Conservation (phyloP, 1,140 invertebrate species). For the Cotesia vestalis region DNA sequence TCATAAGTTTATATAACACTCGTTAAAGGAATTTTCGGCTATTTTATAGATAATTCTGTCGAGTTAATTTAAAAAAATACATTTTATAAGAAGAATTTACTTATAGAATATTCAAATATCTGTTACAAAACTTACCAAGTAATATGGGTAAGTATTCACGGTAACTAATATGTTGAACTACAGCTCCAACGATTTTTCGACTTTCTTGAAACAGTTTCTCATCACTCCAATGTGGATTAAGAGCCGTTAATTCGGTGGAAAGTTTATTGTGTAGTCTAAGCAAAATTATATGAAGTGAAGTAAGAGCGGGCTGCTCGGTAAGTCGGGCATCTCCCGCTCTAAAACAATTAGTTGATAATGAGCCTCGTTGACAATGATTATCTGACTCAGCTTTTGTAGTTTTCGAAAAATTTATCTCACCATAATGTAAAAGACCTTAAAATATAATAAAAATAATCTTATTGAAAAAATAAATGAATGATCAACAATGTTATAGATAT, state of each 20-base stretch:
- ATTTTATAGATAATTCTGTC: no score
- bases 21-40: no score
- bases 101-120: not conserved
- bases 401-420: constrained; percentile 69
- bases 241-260: constrained; percentile 75
- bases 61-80: no score
- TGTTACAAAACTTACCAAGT: constrained; percentile 67
- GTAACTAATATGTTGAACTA: constrained; percentile 89
- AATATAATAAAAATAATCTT: not conserved
- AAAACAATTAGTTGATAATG: constrained; percentile 75
- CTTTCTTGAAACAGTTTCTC: constrained; percentile 90
- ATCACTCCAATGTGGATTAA: constrained; percentile 90
- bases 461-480: not conserved
- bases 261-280: constrained; percentile 91
- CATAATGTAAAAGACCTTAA: constrained; percentile 74
- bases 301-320: constrained; percentile 87
- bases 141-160: constrained; percentile 88
- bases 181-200: constrained; percentile 80
- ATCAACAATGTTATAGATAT: not conserved
- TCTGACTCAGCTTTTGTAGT: constrained; percentile 67
- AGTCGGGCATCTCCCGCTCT: constrained; percentile 81
- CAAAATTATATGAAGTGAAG: constrained; percentile 88
- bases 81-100: no score
- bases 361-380: constrained; percentile 73
- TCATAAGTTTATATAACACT: no score